Evolutionary conservation across 2,888 invertebrate genomes (phyloP), one percentile per base, ranked within the genome.

Genomic region (Minunthozetes semirufus): DNA sequence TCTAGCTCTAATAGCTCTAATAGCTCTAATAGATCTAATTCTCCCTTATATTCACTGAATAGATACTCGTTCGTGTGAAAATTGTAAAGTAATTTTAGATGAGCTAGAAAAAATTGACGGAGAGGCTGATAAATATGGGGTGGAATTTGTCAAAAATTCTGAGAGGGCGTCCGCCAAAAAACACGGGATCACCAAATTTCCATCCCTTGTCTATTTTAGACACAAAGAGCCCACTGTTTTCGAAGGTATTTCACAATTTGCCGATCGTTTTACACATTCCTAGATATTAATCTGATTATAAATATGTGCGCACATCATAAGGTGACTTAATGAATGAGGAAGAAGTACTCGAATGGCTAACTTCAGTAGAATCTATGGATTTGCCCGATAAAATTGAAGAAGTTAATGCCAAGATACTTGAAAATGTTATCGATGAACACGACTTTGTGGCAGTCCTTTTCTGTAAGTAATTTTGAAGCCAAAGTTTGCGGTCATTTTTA

Each of bases 251-350:
- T n/a, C n/a, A n/a, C n/a, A n/a, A n/a, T n/a, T n/a, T n/a, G n/a
- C n/a, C n/a, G n/a, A n/a, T n/a, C n/a, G n/a, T n/a, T n/a, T n/a
- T n/a, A n/a, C n/a, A n/a, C n/a, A n/a, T n/a, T n/a, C n/a, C n/a
- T n/a, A n/a, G n/a, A n/a, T n/a, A n/a, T n/a, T n/a, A n/a, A n/a
- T n/a, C n/a, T n/a, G n/a, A n/a, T n/a, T n/a, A 19, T 25, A 70
- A 22, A 72, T 53, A 25, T n/a, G 13, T 6, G 27, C 9, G 17
- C 29, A 33, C 22, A 33, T 33, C 5, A 33, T 33, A 82, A 91
- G 91, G 93, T 86, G 94, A 94, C 87, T 87, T 94, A 84, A 93
- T 93, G 93, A 93, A 94, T 85, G 94, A 94, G 85, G 93, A 93
- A 84, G 90, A 88, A 83, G 94, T 94, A 80, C 86, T 94, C 83